Evolutionary conservation across 2,113 vertebrate genomes (phyloP).

Genomic region (Antechinus flavipes): DNA sequence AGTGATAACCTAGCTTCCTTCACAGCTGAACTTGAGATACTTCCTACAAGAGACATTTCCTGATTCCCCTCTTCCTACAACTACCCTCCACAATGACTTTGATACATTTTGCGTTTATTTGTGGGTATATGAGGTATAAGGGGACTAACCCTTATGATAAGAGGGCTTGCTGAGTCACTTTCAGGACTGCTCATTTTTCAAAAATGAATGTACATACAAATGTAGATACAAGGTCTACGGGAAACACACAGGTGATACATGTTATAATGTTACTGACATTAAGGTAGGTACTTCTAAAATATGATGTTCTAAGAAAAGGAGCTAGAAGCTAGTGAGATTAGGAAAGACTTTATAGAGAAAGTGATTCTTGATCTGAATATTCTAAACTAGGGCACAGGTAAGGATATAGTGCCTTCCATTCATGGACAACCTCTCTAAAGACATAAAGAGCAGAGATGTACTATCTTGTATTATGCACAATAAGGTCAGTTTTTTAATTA

Average conservation of each 20-base stretch:
- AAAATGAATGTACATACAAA: no score
- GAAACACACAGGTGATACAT: not conserved
- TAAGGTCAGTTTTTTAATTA: not conserved
- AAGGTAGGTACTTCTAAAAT: no score
- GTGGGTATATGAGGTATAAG: no score
- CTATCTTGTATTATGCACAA: not conserved
- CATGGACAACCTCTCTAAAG: not conserved
- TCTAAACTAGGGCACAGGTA: not conserved
- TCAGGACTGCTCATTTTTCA: not conserved
- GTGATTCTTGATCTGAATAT: not conserved
- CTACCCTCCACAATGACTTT: not conserved
- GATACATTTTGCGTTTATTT: not conserved
- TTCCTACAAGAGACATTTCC: not conserved
- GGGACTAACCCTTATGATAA: no score
- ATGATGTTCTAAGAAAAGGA: not conserved
- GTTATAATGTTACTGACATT: not conserved
- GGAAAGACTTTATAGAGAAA: not conserved
- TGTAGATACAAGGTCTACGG: not conserved
- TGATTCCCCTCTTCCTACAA: not conserved
- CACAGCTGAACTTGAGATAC: not conserved
- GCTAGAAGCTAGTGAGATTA: not conserved
- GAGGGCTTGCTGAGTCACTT: no score
- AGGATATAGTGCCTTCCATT: not conserved
- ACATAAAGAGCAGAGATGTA: not conserved
- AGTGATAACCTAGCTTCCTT: not conserved